Evolutionary conservation across 2,113 vertebrate species (phyloP).

Genomic region (Tapirus terrestris): DNA sequence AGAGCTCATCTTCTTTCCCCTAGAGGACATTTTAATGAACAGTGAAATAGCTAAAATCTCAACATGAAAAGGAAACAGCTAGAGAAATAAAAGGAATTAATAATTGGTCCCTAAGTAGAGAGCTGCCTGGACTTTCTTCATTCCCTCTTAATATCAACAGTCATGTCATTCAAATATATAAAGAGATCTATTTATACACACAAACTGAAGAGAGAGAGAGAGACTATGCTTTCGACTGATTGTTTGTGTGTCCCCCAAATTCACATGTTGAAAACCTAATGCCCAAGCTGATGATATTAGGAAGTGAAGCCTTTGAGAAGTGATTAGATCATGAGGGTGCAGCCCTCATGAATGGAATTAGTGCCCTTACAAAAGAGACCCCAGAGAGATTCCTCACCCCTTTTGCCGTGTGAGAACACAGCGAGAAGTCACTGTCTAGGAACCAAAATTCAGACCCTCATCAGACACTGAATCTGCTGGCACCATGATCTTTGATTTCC

Average conservation of each 20-base stretch:
- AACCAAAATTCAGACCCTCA: neutral
- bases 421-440: neutral
- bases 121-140: neutral
- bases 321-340: neutral
- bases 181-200: neutral
- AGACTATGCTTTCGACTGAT: neutral
- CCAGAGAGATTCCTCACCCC: neutral
- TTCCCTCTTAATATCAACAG: slow-evolving; percentile 34
- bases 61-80: neutral
- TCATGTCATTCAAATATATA: slow-evolving; percentile 20
- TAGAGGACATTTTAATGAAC: slow-evolving; percentile 31
- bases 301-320: neutral
- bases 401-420: neutral
- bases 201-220: neutral
- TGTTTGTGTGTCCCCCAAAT: neutral
- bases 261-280: neutral
- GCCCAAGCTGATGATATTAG: neutral
- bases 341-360: neutral
- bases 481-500: neutral
- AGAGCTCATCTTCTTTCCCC: neutral
- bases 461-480: neutral
- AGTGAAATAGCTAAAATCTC: slow-evolving; percentile 40
- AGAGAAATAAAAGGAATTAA: slow-evolving; percentile 49
- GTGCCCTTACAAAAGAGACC: neutral
- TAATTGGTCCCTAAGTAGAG: slow-evolving; percentile 28